phyloP scores from a whole-genome alignment of 2,888 invertebrate genomes.

The Chymomyza caudatula region DNA sequence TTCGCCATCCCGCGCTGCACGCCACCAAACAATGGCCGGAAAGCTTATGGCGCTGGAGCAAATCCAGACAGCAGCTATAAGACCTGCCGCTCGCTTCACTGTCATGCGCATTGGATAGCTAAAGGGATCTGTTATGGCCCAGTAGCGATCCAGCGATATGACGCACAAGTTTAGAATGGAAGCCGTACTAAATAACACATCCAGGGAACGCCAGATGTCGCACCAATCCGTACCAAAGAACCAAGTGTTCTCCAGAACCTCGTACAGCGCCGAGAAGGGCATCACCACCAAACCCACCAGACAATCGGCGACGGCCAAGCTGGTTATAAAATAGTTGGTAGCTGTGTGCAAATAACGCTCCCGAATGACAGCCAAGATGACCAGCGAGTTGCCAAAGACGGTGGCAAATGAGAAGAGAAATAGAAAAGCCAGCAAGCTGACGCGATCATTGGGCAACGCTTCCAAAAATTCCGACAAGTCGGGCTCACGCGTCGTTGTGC shows the following conservation, averaged over 20 bases:
- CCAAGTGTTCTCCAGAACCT: slow-evolving; percentile 93
- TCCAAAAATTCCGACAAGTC: slow-evolving; percentile 77
- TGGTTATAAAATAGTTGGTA: slow-evolving; percentile 98
- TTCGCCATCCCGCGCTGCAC: slow-evolving; percentile 89
- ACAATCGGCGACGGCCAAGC: slow-evolving; percentile 97
- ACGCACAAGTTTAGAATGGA: slow-evolving; percentile 98
- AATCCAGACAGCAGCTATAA: slow-evolving; percentile 97
- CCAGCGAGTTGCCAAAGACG: slow-evolving; percentile 95
- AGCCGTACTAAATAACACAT: slow-evolving; percentile 97
- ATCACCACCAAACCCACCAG: slow-evolving; percentile 97
- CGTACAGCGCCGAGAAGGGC: slow-evolving; percentile 96
- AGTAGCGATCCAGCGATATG: slow-evolving; percentile 96
- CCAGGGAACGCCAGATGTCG: slow-evolving; percentile 97
- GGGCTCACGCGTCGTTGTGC: slow-evolving; percentile 69
- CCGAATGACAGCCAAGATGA: slow-evolving; percentile 94
- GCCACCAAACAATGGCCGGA: slow-evolving; percentile 98
- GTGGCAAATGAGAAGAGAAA: slow-evolving; percentile 93
- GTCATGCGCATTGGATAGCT: slow-evolving; percentile 98
- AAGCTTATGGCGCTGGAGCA: slow-evolving; percentile 98
- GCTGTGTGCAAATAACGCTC: slow-evolving; percentile 97
- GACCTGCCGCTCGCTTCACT: slow-evolving; percentile 88
- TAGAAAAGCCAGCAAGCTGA: slow-evolving; percentile 88
- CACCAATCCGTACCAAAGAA: slow-evolving; percentile 97
- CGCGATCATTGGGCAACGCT: slow-evolving; percentile 83
- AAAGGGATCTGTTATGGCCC: slow-evolving; percentile 99